Conservation (phyloP, 2,797 vertebrate species). For the Chiloscyllium punctatum region DNA sequence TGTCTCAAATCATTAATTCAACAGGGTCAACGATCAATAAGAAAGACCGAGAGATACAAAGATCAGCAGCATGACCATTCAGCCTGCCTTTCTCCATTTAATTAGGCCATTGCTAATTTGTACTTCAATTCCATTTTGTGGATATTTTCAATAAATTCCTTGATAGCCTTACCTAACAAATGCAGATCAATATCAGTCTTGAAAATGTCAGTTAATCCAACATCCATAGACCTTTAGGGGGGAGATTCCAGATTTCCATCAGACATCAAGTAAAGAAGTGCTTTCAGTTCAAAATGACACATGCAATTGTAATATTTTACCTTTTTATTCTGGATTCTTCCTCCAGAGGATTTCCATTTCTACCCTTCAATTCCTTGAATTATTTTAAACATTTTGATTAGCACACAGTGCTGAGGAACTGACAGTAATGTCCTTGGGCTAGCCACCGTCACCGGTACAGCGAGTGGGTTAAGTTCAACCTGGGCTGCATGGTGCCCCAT, state of each 20-base stretch:
- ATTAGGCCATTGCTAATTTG: background rate
- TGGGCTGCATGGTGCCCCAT: background rate
- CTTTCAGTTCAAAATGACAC: background rate
- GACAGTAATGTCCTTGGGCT: background rate
- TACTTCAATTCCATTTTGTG: background rate
- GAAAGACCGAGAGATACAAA: background rate
- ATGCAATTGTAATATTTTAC: background rate
- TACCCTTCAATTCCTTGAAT: background rate
- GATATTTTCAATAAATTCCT: background rate
- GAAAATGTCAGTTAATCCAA: background rate
- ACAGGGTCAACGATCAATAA: background rate
- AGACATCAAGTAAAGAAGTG: background rate
- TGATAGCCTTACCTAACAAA: background rate
- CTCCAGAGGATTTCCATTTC: background rate
- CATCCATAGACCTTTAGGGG: background rate
- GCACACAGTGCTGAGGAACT: background rate
- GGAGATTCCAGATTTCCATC: background rate
- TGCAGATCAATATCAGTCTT: background rate
- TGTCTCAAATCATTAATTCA: background rate
- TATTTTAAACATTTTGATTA: background rate
- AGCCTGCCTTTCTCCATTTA: background rate
- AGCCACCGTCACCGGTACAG: background rate
- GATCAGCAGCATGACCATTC: background rate
- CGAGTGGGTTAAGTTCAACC: background rate
- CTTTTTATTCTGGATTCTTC: background rate